A percentile compares a stretch with the other conserved stretches of the same genome.
These are phyloP conservation scores for Brachystomella parvula DNA, from an alignment of 1,140 invertebrate species.

Conservation along the genomic window DNA sequence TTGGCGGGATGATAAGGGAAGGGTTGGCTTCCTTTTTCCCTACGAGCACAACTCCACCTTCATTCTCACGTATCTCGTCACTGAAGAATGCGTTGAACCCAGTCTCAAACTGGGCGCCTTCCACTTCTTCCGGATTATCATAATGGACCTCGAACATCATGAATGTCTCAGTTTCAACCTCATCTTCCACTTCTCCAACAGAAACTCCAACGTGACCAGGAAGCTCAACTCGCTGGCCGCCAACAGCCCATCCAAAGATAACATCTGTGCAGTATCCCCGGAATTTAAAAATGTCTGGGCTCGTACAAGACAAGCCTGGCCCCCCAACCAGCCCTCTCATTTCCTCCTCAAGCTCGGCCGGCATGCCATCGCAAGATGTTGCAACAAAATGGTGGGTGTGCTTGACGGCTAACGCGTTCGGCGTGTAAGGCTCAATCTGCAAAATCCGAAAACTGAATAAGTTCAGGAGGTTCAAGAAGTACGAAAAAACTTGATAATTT, in stretches of 20 bases:
- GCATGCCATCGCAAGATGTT: too few relatives aligned
- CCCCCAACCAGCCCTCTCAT: too few relatives aligned
- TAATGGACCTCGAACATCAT: conserved; percentile 48
- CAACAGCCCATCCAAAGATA: too few relatives aligned
- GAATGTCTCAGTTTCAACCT: conserved; percentile 61
- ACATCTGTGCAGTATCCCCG: neutral
- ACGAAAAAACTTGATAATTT: too few relatives aligned
- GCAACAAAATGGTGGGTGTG: too few relatives aligned
- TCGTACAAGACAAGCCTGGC: too few relatives aligned
- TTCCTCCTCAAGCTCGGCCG: too few relatives aligned
- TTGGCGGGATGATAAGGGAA: conserved; percentile 22
- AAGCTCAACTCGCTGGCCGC: conserved; percentile 61
- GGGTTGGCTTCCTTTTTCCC: neutral
- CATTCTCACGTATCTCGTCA: conserved; percentile 10
- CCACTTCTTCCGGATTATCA: conserved; percentile 17
- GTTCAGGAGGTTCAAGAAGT: too few relatives aligned
- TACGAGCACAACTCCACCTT: neutral
- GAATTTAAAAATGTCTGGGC: too few relatives aligned
- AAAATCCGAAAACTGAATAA: too few relatives aligned
- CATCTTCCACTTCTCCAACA: conserved; percentile 58
- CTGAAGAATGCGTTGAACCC: conserved; percentile 16
- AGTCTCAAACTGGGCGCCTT: conserved; percentile 8
- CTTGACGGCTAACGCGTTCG: too few relatives aligned
- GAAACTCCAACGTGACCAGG: conserved; percentile 75
- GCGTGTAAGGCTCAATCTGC: too few relatives aligned